Conservation (phyloP, 2,113 vertebrate genomes). For the Perca flavescens region DNA sequence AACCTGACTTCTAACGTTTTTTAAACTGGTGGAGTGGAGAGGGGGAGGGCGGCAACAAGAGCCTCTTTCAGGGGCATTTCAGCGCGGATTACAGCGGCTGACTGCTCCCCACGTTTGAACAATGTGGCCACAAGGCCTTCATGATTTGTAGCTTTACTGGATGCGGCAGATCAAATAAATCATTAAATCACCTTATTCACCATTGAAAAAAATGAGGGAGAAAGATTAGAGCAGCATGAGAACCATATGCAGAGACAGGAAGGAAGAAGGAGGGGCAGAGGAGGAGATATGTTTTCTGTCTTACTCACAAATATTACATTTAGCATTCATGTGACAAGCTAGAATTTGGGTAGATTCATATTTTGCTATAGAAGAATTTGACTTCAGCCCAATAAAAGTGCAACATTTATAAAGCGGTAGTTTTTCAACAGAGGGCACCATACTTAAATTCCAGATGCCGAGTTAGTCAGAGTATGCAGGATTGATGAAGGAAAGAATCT, state of each 20-base stretch:
- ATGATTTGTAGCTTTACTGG: slow-evolving; percentile 72
- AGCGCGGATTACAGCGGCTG: slow-evolving; percentile 69
- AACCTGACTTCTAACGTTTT: slow-evolving; percentile 72
- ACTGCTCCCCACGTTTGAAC: slow-evolving; percentile 69
- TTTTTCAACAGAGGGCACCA: slow-evolving; percentile 22
- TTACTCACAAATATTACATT: slow-evolving; percentile 28
- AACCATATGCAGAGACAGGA: slow-evolving; percentile 49
- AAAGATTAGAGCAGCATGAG: slow-evolving; percentile 59
- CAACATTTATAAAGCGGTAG: slow-evolving; percentile 2
- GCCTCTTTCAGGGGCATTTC: slow-evolving; percentile 76
- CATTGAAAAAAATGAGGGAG: slow-evolving; percentile 35
- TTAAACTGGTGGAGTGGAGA: slow-evolving; percentile 38
- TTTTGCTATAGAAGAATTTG: not conserved
- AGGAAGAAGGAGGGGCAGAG: not conserved
- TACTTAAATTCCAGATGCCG: slow-evolving; percentile 18
- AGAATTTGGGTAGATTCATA: slow-evolving; percentile 16
- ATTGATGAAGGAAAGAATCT: slow-evolving; percentile 40
- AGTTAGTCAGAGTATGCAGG: slow-evolving; percentile 12
- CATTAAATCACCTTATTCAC: slow-evolving; percentile 66
- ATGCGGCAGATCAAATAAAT: slow-evolving; percentile 72
- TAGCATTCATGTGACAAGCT: slow-evolving; percentile 26
- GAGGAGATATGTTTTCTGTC: slow-evolving; percentile 24
- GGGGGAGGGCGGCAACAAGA: slow-evolving; percentile 64
- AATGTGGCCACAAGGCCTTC: slow-evolving; percentile 73
- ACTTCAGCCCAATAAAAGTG: not conserved